These are phyloP conservation scores for Mus spretus DNA, from an alignment of 2,797 vertebrate genomes.

Conservation along the genomic window DNA sequence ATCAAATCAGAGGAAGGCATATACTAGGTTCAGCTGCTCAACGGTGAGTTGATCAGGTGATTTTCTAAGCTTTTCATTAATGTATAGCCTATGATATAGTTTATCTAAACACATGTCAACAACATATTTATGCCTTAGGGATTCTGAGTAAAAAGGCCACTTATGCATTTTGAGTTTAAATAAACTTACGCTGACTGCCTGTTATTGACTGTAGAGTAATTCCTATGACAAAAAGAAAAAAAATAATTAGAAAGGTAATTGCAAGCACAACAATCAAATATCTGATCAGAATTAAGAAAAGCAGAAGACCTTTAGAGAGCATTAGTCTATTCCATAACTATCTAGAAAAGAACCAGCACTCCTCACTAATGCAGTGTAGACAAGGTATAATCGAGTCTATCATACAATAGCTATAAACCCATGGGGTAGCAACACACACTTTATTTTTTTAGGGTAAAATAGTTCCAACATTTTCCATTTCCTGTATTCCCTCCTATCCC, in stretches of 20 bases:
- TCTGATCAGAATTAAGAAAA: slow-evolving; percentile 43
- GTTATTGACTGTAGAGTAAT: slow-evolving; percentile 82
- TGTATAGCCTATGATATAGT: not conserved
- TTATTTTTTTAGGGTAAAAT: not conserved
- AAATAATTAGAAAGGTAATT: slow-evolving; percentile 62
- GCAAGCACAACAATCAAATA: slow-evolving; percentile 42
- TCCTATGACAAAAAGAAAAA: slow-evolving; percentile 75
- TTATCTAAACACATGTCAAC: slow-evolving; percentile 51
- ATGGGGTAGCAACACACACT: not conserved
- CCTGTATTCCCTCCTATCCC: not conserved
- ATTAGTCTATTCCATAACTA: slow-evolving; percentile 19
- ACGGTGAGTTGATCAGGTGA: not conserved
- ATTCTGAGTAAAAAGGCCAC: slow-evolving; percentile 37
- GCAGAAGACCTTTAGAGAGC: not conserved
- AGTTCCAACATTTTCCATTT: not conserved
- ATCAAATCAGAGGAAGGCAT: not conserved
- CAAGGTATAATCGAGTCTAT: not conserved
- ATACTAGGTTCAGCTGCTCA: slow-evolving; percentile 21
- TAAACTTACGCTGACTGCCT: slow-evolving; percentile 79
- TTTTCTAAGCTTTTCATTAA: slow-evolving; percentile 56
- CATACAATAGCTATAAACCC: slow-evolving; percentile 18
- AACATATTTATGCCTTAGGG: not conserved
- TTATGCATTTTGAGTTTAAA: slow-evolving; percentile 66
- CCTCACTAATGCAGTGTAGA: slow-evolving; percentile 43
- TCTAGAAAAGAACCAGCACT: slow-evolving; percentile 47